Base-by-base conservation (phyloP, 2,113 vertebrate genomes). In the Lasiurus cinereus region DNA sequence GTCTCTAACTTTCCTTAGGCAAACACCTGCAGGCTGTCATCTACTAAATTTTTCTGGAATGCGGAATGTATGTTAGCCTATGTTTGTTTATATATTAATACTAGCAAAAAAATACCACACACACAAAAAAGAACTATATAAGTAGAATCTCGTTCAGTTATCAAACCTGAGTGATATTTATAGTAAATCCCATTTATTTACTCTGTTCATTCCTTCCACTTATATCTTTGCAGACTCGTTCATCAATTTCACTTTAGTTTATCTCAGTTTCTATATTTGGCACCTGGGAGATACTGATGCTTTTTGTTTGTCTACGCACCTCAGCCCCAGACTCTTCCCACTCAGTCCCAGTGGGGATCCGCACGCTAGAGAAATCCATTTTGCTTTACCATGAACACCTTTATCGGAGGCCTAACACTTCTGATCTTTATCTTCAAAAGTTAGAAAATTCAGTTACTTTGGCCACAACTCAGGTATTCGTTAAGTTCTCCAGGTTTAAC, bases 161-260 rank as follows among this genome's bases (percentile, higher is more conserved):
- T 79, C 73, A 13, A 77, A 82, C 14, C 27, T 50, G 72, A 83
- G 62, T 39, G 15, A 21, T 31, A 85, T 39, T 39, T 85, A 13
- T 15, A 83, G 72, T 59, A 94, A 59, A 54, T 33, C 62, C 70
- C n/a, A n/a, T 64, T 88, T 96, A 48, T 92, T 88, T 18, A 19
- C 56, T 74, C 6, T 31, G 22, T 31, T 94, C 27, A 10, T n/a
- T 84, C 48, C 27, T 77, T 82, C 29, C 43, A 46, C 69, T 50
- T 31, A 4, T 0, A 21, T 70, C 87, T 59, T 77, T 84, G 8
- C 74, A 93, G 88, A 77, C 67, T 86, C 54, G 3, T 96, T 95
- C 93, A 96, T 97, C 97, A 97, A 82, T 92, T 97, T 97, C 96
- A 94, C 91, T 91, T 80, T 50, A 82, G 92, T 76, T 97, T 96